phyloP scores from a whole-genome alignment of 2,888 invertebrate species.

The Marronus borbonicus region DNA sequence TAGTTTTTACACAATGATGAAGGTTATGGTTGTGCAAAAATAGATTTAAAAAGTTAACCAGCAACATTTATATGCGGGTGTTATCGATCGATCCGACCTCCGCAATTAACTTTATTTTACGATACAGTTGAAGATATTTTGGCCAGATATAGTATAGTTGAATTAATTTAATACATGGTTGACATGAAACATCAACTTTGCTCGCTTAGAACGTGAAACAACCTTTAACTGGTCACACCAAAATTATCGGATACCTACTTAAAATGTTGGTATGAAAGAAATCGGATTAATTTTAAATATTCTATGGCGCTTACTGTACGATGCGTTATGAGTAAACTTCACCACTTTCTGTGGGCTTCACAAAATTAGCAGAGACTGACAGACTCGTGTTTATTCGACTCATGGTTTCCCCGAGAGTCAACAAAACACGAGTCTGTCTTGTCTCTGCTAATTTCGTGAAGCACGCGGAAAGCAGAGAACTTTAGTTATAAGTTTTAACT shows the following conservation, averaged over 20 bases:
- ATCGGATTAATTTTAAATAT: conserved; percentile 6
- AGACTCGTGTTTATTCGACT: too few species aligned
- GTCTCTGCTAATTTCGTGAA: too few species aligned
- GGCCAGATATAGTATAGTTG: conserved; percentile 30
- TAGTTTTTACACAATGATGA: neutral
- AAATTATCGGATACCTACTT: conserved; percentile 17
- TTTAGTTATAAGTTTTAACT: too few species aligned
- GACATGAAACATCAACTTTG: conserved; percentile 37
- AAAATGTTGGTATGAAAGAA: neutral
- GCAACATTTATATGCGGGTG: conserved; percentile 29
- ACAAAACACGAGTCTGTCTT: too few species aligned
- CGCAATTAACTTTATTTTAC: conserved; percentile 32
- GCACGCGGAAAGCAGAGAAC: too few species aligned
- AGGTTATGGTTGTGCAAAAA: conserved; percentile 16
- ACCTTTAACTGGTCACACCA: conserved; percentile 28
- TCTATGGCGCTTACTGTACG: neutral
- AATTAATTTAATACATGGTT: conserved; percentile 37
- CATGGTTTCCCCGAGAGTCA: too few species aligned
- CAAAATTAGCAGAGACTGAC: too few species aligned
- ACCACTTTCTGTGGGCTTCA: too few species aligned
- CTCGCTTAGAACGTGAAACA: conserved; percentile 36
- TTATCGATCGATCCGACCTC: conserved; percentile 24
- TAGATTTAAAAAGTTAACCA: conserved; percentile 33
- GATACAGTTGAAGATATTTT: conserved; percentile 42
- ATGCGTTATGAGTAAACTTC: too few species aligned